Evolutionary conservation across 2,888 invertebrate genomes (phyloP), one percentile per base, ranked within the genome.

Genomic region (Muschampia plurimacula): DNA sequence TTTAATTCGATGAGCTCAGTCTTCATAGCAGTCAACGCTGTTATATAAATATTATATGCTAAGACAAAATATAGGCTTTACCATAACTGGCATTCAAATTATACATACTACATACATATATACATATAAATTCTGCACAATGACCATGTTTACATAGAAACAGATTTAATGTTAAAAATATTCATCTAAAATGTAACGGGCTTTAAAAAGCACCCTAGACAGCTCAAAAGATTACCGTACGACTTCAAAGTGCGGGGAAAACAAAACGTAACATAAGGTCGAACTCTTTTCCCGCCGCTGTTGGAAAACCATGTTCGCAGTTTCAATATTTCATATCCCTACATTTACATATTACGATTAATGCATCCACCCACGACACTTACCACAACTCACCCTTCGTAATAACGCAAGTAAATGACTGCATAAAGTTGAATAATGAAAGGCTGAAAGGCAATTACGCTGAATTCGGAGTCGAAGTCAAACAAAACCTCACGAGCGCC

Each of bases 391-490:
- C 91, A 91, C 93, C 92, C 91, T 92, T 87, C 89, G 89, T 89
- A 91, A 92, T 92, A 93, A 91, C 89, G 88, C 90, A 90, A 93
- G 93, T 92, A 93, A 93, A 93, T 93, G 92, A 90, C 92, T 93
- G 91, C 91, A 93, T 91, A 93, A 93, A 93, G 93, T 90, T 92
- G 91, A 92, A 93, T 93, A 93, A 93, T 93, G 93, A 92, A 93
- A 92, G 90, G 86, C 91, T 93, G 91, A 92, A 93, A 93, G 93
- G 92, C 93, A 93, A 94, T 94, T 94, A 93, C 88, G 90, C 90
- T 89, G 92, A 93, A 93, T 94, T 93, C 88, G 88, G 90, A 92
- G 90, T 89, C 89, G 89, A 93, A 94, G 86, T 93, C 92, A 93
- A 94, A 94, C 94, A 94, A 93, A 93, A 89, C 88, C 89, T 86